Base-by-base conservation (phyloP, 2,113 vertebrate species). In the Laterallus jamaicensis region DNA sequence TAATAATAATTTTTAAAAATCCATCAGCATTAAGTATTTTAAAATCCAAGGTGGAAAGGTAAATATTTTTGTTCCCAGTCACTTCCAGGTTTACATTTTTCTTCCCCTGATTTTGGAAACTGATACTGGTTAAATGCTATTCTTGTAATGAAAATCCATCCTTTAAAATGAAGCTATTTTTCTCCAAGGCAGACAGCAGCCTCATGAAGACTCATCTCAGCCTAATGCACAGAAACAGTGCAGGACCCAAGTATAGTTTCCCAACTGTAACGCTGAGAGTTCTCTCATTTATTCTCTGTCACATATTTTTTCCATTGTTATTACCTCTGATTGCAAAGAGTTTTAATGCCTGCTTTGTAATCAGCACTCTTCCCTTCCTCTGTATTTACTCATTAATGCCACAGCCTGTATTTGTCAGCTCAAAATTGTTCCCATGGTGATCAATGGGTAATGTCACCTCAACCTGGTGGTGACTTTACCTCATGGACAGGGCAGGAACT, bases 391-490 rank as follows among this genome's bases (percentile, higher is more conserved):
- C 75, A 47, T 88, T 79, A 90, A 49, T 29, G 42, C 11, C 82
- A 40, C 59, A 42, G 54, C 79, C 59, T 25, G 4, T n/a, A 16
- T 52, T 40, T 44, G 49, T 40, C 44, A 79, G 66, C 31, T 15
- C 73, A 22, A 6, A 75, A 50, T 52, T n/a, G 81, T 93, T 94
- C 83, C 88, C 76, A 82, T 84, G 92, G 90, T 54, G 78, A 93
- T 91, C 86, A 88, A 93, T 21, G 50, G 62, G 62, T 11, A 70
- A 68, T 16, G 56, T 19, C 69, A 71, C 54, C 78, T 88, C 35
- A 88, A 10, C 29, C 10, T 21, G 74, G n/a, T 17, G 49, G 42
- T 4, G 4, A 63, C 16, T 3, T 63, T 11, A 10, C 11, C 6
- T 31, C 29, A 11, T 0, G 49, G 90, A 11, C 75, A n/a, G 87